Evolutionary conservation across 2,113 vertebrate species (phyloP).

Genomic region (Cercocebus atys): DNA sequence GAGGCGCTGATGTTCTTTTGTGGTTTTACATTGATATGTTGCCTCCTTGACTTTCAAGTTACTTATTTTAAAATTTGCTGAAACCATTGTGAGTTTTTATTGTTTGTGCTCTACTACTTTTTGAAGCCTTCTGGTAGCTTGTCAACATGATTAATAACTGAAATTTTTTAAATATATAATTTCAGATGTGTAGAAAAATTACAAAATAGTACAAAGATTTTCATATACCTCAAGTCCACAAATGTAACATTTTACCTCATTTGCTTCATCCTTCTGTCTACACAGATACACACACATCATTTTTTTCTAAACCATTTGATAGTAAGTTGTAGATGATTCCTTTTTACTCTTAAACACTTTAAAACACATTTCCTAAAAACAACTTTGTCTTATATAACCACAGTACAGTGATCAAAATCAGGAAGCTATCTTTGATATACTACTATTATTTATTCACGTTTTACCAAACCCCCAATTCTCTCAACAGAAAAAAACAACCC

Average conservation of each 20-base stretch:
- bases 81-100: conserved; percentile 40
- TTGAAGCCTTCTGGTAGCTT: not conserved
- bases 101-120: not conserved
- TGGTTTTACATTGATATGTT: not conserved
- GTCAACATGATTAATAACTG: not conserved
- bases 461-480: not conserved
- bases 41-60: not conserved
- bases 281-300: not conserved
- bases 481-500: not conserved
- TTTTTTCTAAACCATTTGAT: conserved; percentile 19
- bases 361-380: not conserved
- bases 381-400: not conserved
- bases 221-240: not conserved
- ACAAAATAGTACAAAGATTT: conserved; percentile 6
- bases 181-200: conserved; percentile 38
- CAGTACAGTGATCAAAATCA: not conserved
- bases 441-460: not conserved
- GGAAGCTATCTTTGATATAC: not conserved
- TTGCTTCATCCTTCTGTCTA: not conserved
- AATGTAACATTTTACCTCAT: conserved; percentile 15
- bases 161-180: not conserved
- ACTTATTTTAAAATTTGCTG: not conserved
- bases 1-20: conserved; percentile 39
- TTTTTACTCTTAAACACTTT: not conserved
- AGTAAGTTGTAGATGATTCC: conserved; percentile 2